Conservation (phyloP, 2,888 invertebrate species). For the Ennomos erosarius region DNA sequence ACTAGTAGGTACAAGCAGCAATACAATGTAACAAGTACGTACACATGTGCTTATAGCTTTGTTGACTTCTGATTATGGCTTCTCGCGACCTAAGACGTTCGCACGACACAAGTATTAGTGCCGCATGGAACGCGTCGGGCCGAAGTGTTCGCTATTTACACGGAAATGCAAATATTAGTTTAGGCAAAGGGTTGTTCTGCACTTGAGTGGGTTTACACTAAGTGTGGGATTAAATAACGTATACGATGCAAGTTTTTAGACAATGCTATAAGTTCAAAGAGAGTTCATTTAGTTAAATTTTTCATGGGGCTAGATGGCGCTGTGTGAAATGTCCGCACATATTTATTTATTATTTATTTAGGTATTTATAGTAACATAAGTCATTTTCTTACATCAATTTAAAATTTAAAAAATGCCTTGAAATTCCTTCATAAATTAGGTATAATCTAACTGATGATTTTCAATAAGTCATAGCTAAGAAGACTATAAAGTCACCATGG, state of each 20-base stretch:
- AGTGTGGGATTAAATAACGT: constrained; percentile 55
- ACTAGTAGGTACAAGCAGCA: constrained; percentile 4
- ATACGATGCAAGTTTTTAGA: constrained; percentile 32
- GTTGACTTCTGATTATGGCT: constrained; percentile 47
- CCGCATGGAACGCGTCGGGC: constrained; percentile 47
- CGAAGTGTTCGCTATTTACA: constrained; percentile 58
- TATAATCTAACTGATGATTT: too few relatives aligned
- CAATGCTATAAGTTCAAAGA: constrained; percentile 10
- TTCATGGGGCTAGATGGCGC: too few relatives aligned
- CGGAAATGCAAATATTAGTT: constrained; percentile 64
- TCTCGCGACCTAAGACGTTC: constrained; percentile 47
- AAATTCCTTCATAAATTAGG: too few relatives aligned
- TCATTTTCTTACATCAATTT: too few relatives aligned
- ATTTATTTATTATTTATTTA: too few relatives aligned
- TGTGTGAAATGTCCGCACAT: too few relatives aligned
- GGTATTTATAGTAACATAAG: too few relatives aligned
- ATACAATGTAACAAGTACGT: constrained; percentile 12
- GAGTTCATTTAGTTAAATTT: constrained; percentile 21
- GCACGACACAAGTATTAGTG: constrained; percentile 37
- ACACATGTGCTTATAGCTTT: constrained; percentile 26
- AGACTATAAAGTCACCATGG: too few relatives aligned
- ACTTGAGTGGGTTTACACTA: constrained; percentile 55
- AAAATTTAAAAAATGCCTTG: too few relatives aligned
- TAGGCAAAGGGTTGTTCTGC: constrained; percentile 59
- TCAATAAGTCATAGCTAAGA: too few relatives aligned